phyloP scores from a whole-genome alignment of 2,113 vertebrate species.

The Pitta sordida region DNA sequence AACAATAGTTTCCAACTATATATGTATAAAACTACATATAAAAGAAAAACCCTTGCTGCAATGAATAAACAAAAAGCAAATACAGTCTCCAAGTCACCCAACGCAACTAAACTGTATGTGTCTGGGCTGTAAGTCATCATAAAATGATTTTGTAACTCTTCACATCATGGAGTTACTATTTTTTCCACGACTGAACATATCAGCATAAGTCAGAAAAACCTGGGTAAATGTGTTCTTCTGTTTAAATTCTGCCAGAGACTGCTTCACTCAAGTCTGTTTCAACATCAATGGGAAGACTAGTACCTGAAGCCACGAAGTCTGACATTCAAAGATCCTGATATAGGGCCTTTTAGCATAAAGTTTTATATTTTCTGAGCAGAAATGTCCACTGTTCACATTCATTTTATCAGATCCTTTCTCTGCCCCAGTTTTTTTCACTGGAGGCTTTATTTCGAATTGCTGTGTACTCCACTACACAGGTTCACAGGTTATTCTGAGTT shows the following conservation, averaged over 20 bases:
- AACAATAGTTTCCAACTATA: no score
- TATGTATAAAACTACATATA: background rate
- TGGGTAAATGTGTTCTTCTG: background rate
- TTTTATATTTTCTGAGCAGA: background rate
- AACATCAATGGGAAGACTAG: background rate
- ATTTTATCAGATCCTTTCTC: background rate
- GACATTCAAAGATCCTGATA: background rate
- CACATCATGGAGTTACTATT: background rate
- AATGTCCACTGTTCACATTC: background rate
- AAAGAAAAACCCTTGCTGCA: background rate
- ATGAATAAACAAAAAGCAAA: background rate
- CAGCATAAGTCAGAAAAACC: background rate
- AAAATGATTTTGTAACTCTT: background rate
- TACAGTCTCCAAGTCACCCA: background rate
- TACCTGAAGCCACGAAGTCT: background rate
- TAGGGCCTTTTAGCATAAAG: background rate
- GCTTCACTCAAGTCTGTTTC: background rate
- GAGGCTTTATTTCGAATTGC: background rate
- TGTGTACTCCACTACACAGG: background rate
- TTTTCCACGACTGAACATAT: background rate
- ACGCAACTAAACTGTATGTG: background rate
- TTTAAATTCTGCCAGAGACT: background rate
- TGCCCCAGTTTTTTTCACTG: background rate
- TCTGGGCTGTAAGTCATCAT: background rate
- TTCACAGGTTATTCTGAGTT: no score